A percentile compares a stretch with the other conserved stretches of the same genome.
Conservation (phyloP, 2,113 vertebrate species). For the Onychostoma macrolepis region DNA sequence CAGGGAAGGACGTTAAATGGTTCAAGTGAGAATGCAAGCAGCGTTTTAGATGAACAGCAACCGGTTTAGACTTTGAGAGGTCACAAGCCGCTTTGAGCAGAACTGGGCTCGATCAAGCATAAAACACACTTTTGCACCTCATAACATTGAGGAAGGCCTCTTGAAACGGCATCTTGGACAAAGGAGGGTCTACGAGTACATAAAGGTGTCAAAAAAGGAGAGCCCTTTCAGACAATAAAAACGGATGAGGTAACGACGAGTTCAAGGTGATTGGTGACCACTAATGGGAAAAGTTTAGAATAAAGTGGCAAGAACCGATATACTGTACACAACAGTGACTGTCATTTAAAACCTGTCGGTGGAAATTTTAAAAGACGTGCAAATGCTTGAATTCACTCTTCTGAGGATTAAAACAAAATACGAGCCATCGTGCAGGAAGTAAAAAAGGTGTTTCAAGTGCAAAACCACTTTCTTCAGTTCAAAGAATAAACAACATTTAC, state of each 20-base stretch:
- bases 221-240: not conserved
- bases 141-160: conserved; percentile 12
- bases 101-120: conserved; percentile 3
- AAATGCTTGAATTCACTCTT: conserved; percentile 15
- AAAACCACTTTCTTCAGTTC: conserved; percentile 14
- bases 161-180: conserved; percentile 1
- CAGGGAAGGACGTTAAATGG: not conserved
- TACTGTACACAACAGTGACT: not conserved
- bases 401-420: not conserved
- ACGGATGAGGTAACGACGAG: not conserved
- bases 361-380: not conserved
- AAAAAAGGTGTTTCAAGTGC: not conserved
- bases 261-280: conserved; percentile 36
- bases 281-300: not conserved
- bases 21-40: not conserved
- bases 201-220: conserved; percentile 7
- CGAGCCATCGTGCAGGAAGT: not conserved
- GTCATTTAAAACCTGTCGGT: not conserved
- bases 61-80: conserved; percentile 2
- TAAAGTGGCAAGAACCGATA: not conserved
- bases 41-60: conserved; percentile 13
- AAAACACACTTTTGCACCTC: conserved; percentile 26
- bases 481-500: conserved; percentile 3
- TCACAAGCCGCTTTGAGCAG: conserved; percentile 17
- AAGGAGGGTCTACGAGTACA: not conserved